Evolutionary conservation across 2,888 invertebrate genomes (phyloP).

Genomic region (Bellardia bayeri): DNA sequence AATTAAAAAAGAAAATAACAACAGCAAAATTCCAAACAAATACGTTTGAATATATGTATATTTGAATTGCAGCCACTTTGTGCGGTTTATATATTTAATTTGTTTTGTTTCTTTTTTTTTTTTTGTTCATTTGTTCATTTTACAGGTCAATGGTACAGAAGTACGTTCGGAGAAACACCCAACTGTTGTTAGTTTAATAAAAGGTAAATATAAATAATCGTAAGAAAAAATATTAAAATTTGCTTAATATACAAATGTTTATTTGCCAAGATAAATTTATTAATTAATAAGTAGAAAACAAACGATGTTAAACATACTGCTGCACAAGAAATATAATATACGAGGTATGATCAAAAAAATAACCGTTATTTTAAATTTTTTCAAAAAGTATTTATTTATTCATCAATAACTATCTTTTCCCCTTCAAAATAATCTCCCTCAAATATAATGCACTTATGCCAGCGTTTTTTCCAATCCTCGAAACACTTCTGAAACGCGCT

Average conservation of each 20-base stretch:
- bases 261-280: neutral
- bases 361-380: no score
- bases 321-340: no score
- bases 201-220: conserved; percentile 86
- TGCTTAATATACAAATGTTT: neutral
- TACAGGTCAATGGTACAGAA: conserved; percentile 94
- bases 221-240: neutral
- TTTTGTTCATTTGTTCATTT: conserved; percentile 73
- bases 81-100: conserved; percentile 17
- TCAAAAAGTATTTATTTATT: no score
- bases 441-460: no score
- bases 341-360: no score
- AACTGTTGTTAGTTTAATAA: conserved; percentile 97
- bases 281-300: neutral
- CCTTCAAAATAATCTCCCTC: no score
- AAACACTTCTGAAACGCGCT: no score
- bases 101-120: neutral
- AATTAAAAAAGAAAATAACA: neutral
- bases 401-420: no score
- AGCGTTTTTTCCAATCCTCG: no score
- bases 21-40: neutral
- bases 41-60: neutral
- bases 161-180: conserved; percentile 96
- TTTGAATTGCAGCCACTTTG: neutral
- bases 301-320: neutral